phyloP scores from a whole-genome alignment of 2,797 vertebrate species.

The Jordanella pulchra region DNA sequence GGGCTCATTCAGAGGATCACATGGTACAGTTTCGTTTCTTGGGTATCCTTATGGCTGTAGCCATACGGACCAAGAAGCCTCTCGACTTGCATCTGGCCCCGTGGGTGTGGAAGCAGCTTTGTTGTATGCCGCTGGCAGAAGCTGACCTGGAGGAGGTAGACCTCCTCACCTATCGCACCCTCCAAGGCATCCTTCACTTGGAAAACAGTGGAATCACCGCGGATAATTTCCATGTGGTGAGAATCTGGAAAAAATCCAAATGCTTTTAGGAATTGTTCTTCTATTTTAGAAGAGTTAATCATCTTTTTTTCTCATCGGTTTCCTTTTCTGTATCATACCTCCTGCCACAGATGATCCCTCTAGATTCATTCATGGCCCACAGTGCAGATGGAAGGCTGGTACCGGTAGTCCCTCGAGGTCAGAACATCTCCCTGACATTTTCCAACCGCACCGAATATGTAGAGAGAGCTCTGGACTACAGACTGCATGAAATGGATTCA shows the following conservation, averaged over 20 bases:
- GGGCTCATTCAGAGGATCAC: constrained; percentile 75
- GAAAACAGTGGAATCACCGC: constrained; percentile 84
- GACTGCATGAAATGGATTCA: constrained; percentile 85
- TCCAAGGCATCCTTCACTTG: constrained; percentile 84
- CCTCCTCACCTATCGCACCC: constrained; percentile 82
- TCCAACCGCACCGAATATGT: constrained; percentile 83
- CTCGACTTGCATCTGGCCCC: constrained; percentile 84
- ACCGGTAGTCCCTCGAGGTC: constrained; percentile 81
- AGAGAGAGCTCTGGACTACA: constrained; percentile 80
- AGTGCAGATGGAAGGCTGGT: constrained; percentile 82
- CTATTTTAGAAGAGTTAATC: not conserved
- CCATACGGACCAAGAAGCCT: constrained; percentile 84
- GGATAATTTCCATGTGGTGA: constrained; percentile 85
- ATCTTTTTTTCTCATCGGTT: not conserved
- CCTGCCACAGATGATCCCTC: constrained; percentile 80
- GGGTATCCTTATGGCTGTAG: constrained; percentile 85
- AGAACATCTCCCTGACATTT: constrained; percentile 81
- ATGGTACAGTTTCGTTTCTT: constrained; percentile 83
- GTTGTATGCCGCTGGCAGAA: constrained; percentile 79
- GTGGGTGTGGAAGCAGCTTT: constrained; percentile 86
- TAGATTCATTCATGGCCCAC: constrained; percentile 83
- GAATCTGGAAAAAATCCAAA: constrained; percentile 10
- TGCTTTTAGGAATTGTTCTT: not conserved
- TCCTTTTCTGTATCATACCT: not conserved
- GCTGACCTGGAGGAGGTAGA: constrained; percentile 84